Base-by-base conservation (phyloP, 1,140 invertebrate genomes). In the Cyphomyrmex costatus region DNA sequence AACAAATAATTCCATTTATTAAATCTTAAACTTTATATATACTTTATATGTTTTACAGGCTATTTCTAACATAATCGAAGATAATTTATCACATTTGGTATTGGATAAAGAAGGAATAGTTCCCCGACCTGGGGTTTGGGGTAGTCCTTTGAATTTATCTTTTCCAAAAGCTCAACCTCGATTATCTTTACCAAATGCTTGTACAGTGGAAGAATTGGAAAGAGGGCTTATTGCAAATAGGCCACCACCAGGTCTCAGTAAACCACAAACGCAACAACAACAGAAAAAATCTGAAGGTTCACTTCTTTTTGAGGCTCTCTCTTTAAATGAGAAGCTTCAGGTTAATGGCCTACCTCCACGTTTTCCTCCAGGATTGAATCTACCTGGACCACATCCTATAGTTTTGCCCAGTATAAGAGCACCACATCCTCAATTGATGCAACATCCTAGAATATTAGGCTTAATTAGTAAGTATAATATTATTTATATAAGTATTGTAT, bases 161-260 rank as follows among this genome's bases (percentile, higher is more conserved):
- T 86, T 93, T 73, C 82, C 92, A 0, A 92, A 92, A 73, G 90
- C 89, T 65, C 91, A 91, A 65, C 90, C 90, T 36, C 83, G 86
- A 2, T 85, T 87, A 16, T 87, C 89, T 6, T 76, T 93, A 36
- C 73, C 92, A 77, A 95, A 95, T 93, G 95, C 96, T 27, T 95
- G 95, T 83, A 96, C 96, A 8, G 96, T 96, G 16, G 96, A 96
- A 92, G 96, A 96, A 91, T 79, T 96, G 61, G 96, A 96, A 88
- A 93, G 95, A 65, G 93, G 93, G 42, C 90, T 95, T n/a, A 93
- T 95, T n/a, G 94, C 93, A 8, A 96, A 94, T 88, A 92, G 95
- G 49, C 94, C 92, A 7, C 93, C 93, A 74, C 93, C 93, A 53
- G 93, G 92, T 80, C 88, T 93, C 42, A 91, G 84, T 6, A 94